Evolutionary conservation across 1,140 invertebrate genomes (phyloP).

Genomic region (Philotrypesis tridentata): DNA sequence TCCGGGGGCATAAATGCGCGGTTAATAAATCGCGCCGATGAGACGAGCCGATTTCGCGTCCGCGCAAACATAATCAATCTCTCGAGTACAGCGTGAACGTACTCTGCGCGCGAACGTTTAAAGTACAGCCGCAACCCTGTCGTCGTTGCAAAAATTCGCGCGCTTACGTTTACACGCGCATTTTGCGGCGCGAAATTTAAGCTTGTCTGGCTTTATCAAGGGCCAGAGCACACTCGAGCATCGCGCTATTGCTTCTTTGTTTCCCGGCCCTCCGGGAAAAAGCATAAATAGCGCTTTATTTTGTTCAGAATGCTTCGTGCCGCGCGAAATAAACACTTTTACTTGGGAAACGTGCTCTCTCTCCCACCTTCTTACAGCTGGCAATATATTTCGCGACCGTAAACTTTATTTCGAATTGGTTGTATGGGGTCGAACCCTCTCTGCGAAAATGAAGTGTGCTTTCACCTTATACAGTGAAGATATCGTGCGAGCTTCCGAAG

Average conservation of each 20-base stretch:
- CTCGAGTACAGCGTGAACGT: neutral
- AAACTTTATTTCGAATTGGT: conserved; percentile 44
- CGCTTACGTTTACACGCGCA: no score
- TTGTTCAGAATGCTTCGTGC: conserved; percentile 18
- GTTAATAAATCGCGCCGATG: neutral
- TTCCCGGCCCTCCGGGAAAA: neutral
- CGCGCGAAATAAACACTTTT: conserved; percentile 38
- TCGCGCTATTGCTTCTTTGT: conserved; percentile 1
- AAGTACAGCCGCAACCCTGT: neutral
- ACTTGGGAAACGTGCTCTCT: conserved; percentile 39
- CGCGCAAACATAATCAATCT: neutral
- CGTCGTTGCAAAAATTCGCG: neutral
- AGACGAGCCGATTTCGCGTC: neutral
- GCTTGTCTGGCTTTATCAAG: neutral
- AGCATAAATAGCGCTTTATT: conserved; percentile 44
- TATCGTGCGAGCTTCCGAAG: conserved; percentile 13
- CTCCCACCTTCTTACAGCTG: conserved; percentile 28
- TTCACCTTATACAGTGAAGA: conserved; percentile 24
- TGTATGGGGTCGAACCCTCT: neutral
- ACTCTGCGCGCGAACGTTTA: no score
- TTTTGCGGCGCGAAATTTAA: no score
- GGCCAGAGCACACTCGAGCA: neutral
- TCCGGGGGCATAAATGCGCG: no score
- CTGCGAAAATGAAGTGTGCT: conserved; percentile 43
- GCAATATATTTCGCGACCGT: conserved; percentile 34